These are phyloP conservation scores for Todiramphus saurophagus DNA, from an alignment of 2,113 vertebrate species.

Conservation along the genomic window DNA sequence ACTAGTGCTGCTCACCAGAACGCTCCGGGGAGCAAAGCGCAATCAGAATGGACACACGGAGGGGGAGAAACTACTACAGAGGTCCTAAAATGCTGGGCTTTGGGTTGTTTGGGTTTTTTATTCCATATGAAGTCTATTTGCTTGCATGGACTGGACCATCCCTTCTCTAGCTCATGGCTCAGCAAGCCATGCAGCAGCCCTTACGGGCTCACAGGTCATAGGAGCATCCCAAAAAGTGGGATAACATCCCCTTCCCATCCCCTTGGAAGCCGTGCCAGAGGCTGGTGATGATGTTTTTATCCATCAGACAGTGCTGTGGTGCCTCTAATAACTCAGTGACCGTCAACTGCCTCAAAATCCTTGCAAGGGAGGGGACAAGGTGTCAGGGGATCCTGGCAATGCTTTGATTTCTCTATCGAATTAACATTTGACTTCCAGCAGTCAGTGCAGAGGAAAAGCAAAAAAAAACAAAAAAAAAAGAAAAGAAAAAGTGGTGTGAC, in stretches of 20 bases:
- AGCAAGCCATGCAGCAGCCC: background rate
- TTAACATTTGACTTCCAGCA: background rate
- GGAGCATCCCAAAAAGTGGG: background rate
- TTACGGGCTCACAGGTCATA: background rate
- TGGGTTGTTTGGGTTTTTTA: too few species aligned
- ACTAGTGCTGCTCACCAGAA: background rate
- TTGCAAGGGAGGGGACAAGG: background rate
- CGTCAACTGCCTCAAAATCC: fast-evolving
- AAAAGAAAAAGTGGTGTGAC: background rate
- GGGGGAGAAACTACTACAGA: background rate
- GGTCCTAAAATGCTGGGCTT: background rate
- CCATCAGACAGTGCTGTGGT: background rate
- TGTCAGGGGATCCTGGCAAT: background rate
- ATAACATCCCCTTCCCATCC: background rate
- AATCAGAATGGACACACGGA: background rate
- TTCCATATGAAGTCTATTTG: background rate
- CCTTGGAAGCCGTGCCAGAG: background rate
- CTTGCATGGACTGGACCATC: background rate
- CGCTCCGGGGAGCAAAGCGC: background rate
- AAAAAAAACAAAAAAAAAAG: background rate
- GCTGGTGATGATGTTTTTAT: background rate
- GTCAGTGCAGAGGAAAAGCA: background rate
- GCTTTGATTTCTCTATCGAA: background rate
- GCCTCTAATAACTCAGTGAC: background rate
- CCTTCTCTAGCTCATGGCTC: background rate